Evolutionary conservation across 2,113 vertebrate species (phyloP).

Genomic region (Cebidichthys violaceus): DNA sequence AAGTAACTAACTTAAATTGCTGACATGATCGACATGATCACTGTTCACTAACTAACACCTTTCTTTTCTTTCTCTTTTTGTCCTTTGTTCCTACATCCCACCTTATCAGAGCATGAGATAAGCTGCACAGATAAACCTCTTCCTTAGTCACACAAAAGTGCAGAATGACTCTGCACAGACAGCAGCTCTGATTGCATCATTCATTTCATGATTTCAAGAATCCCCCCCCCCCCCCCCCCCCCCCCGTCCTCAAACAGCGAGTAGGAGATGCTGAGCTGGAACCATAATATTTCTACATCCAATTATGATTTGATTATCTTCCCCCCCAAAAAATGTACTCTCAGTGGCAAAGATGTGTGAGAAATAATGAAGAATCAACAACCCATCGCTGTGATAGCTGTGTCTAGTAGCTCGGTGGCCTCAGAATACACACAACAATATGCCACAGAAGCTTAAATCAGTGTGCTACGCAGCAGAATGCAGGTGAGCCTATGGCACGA

Average conservation of each 20-base stretch:
- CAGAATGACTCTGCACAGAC: constrained; percentile 56
- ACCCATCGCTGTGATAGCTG: not conserved
- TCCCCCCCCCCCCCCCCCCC: constrained; percentile 69
- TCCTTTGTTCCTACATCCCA: constrained; percentile 34
- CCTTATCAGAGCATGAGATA: constrained; percentile 63
- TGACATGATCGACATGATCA: not conserved
- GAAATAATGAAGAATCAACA: constrained; percentile 55
- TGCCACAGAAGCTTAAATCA: constrained; percentile 38
- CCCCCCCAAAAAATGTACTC: constrained; percentile 9
- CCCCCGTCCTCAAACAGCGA: constrained; percentile 52
- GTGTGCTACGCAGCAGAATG: constrained; percentile 35
- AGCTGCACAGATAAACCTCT: constrained; percentile 59
- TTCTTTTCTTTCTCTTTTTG: constrained; percentile 20
- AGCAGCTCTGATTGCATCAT: constrained; percentile 61
- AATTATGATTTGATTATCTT: constrained; percentile 53
- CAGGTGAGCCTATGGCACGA: constrained; percentile 54
- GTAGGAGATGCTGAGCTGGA: constrained; percentile 42
- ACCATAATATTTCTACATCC: constrained; percentile 56
- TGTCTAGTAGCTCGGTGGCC: constrained; percentile 29
- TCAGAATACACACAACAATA: constrained; percentile 41
- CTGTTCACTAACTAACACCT: constrained; percentile 33
- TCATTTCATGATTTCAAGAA: not conserved
- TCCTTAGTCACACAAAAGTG: constrained; percentile 69
- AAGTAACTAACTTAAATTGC: not conserved
- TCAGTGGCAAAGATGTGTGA: constrained; percentile 19